A percentile compares a stretch with the other conserved stretches of the same genome.
phyloP scores from a whole-genome alignment of 2,797 vertebrate species.

The Loriculus beryllinus region DNA sequence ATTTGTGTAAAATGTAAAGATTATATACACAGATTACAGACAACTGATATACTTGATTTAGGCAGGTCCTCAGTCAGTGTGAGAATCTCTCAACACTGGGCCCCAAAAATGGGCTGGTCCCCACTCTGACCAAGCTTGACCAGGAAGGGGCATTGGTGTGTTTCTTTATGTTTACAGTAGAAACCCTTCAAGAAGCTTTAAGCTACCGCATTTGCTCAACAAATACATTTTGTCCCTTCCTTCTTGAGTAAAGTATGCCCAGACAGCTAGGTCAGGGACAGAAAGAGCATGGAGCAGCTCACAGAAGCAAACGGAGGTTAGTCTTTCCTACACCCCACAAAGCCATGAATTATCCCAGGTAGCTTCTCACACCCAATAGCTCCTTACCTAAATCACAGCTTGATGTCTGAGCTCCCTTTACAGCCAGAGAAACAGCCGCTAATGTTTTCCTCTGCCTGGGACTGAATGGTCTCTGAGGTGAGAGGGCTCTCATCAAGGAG shows the following conservation, averaged over 20 bases:
- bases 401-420: background rate
- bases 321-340: background rate
- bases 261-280: background rate
- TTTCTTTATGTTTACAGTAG: background rate
- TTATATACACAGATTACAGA: background rate
- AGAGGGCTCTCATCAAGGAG: background rate
- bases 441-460: background rate
- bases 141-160: background rate
- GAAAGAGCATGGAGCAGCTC: background rate
- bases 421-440: background rate
- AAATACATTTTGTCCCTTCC: background rate
- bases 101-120: background rate
- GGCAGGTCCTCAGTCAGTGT: background rate
- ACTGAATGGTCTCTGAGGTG: background rate
- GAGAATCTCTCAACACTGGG: background rate
- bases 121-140: background rate
- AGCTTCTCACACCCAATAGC: background rate
- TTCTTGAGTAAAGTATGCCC: background rate
- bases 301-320: background rate
- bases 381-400: background rate
- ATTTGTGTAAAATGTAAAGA: background rate
- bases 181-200: background rate
- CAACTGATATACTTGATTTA: background rate
- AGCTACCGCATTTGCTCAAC: background rate
- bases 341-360: background rate